phyloP scores from a whole-genome alignment of 2,113 vertebrate species.

The Eclectus roratus region DNA sequence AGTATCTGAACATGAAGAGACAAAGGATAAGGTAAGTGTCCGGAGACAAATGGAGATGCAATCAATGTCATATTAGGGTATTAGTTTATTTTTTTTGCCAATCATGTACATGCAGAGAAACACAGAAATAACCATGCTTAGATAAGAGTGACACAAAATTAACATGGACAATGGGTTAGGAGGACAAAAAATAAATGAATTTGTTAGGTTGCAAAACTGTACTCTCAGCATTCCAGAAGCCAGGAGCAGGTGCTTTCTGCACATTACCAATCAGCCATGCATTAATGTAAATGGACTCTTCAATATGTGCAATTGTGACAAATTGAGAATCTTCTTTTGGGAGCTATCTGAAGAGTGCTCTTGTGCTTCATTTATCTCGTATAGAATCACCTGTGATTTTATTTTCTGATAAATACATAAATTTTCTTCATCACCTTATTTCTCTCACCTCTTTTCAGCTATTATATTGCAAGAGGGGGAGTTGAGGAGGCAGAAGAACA shows the following conservation, averaged over 20 bases:
- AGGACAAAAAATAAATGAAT: slow-evolving; percentile 17
- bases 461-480: slow-evolving; percentile 52
- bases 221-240: slow-evolving; percentile 74
- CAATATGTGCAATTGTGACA: slow-evolving; percentile 15
- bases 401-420: slow-evolving; percentile 29
- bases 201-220: slow-evolving; percentile 39
- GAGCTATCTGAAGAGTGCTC: slow-evolving; percentile 16
- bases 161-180: slow-evolving; percentile 31
- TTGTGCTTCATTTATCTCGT: slow-evolving; percentile 33
- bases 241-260: slow-evolving; percentile 70
- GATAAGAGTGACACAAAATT: slow-evolving; percentile 49
- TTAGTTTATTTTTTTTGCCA: slow-evolving; percentile 33
- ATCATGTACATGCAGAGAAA: slow-evolving; percentile 73
- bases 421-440: slow-evolving; percentile 36
- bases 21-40: slow-evolving; percentile 58
- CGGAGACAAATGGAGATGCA: slow-evolving; percentile 66
- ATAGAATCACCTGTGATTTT: neutral
- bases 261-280: slow-evolving; percentile 77
- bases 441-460: slow-evolving; percentile 63
- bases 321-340: slow-evolving; percentile 50
- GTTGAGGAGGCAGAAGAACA: slow-evolving; percentile 55
- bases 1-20: slow-evolving; percentile 72
- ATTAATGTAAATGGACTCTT: slow-evolving; percentile 71
- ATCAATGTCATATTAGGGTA: slow-evolving; percentile 11
- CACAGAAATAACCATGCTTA: slow-evolving; percentile 71